A percentile compares a stretch with the other conserved stretches of the same genome.
Evolutionary conservation across 2,888 invertebrate species (phyloP).

Genomic region (Anoncus sp.): DNA sequence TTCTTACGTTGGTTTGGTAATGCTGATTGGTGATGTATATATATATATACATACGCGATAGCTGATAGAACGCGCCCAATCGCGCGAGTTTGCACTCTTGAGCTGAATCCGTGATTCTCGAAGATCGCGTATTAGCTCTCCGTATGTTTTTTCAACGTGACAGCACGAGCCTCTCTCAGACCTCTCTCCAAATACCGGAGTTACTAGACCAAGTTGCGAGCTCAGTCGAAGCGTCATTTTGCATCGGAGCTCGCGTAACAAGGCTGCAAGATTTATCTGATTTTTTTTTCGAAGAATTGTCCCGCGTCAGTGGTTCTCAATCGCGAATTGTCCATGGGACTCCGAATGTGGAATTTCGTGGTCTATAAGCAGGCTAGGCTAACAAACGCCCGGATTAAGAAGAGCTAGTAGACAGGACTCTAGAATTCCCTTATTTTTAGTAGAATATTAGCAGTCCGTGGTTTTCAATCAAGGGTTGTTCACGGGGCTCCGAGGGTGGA

Average conservation of each 20-base stretch:
- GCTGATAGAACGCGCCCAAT: conserved; percentile 59
- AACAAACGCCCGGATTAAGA: no score
- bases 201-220: conserved; percentile 27
- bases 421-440: no score
- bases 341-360: no score
- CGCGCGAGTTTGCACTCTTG: conserved; percentile 36
- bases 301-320: neutral
- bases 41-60: no score
- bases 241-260: neutral
- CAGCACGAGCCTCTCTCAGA: conserved; percentile 33
- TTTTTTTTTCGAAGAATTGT: conserved; percentile 4
- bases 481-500: no score
- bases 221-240: neutral
- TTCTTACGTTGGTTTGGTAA: no score
- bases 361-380: no score
- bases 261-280: neutral
- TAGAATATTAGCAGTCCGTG: no score
- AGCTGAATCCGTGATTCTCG: conserved; percentile 14
- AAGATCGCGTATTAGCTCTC: conserved; percentile 11
- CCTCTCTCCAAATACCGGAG: conserved; percentile 35
- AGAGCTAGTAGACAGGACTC: no score
- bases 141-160: conserved; percentile 45
- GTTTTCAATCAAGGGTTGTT: no score
- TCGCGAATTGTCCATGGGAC: no score
- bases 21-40: conserved; percentile 56